These are phyloP conservation scores for Campoletis raptor DNA, from an alignment of 2,888 invertebrate species.

Conservation along the genomic window DNA sequence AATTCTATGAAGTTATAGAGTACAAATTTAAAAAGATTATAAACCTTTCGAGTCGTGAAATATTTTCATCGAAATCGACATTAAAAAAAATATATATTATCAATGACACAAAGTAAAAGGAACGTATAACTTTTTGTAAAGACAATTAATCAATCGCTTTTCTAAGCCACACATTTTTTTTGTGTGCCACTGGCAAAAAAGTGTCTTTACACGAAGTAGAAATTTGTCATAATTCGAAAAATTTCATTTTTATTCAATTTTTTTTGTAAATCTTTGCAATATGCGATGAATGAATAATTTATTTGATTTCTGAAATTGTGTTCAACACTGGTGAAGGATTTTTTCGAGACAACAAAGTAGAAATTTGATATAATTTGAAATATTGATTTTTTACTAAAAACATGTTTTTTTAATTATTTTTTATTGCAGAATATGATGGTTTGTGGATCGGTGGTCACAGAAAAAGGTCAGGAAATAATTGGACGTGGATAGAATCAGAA, in stretches of 20 bases:
- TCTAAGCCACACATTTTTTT: not conserved
- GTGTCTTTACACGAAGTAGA: no score
- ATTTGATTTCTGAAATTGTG: not conserved
- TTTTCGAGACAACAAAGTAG: not conserved
- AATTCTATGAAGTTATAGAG: not conserved
- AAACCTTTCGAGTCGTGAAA: not conserved
- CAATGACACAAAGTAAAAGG: no score
- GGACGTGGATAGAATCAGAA: slow-evolving; percentile 65
- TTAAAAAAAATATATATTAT: no score
- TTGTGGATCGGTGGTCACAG: slow-evolving; percentile 71
- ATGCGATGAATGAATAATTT: not conserved
- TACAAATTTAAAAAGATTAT: no score
- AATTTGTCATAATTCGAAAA: no score
- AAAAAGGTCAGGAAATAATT: slow-evolving; percentile 46
- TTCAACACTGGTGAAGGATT: not conserved
- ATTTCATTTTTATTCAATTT: no score
- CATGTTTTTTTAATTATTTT: not conserved
- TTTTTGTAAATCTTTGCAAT: no score
- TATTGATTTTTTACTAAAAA: not conserved
- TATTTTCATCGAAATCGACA: not conserved
- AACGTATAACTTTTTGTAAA: no score
- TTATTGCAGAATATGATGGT: slow-evolving; percentile 70
- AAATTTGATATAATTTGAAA: not conserved
- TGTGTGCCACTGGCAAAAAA: no score
- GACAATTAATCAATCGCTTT: no score